Conservation (phyloP, 1,140 invertebrate genomes). For the Calephelis nemesis region DNA sequence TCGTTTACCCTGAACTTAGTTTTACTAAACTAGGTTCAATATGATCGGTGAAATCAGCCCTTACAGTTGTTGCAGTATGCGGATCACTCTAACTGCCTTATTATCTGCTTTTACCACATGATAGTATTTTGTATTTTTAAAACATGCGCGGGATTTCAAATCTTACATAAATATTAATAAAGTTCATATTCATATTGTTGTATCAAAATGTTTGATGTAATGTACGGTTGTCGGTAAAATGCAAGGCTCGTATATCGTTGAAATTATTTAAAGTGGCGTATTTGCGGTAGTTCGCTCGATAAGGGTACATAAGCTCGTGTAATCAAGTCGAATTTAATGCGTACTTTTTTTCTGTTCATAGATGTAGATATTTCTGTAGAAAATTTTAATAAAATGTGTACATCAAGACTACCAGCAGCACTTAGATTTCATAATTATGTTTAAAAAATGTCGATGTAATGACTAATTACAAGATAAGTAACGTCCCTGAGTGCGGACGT, state of each 20-base stretch:
- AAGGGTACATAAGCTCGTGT: slow-evolving; percentile 16
- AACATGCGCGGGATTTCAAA: slow-evolving; percentile 10
- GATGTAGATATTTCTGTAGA: too few species aligned
- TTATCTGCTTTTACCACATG: slow-evolving; percentile 32
- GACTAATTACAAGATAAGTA: too few species aligned
- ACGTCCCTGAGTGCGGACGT: too few species aligned
- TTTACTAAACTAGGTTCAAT: too few species aligned
- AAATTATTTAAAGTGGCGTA: slow-evolving; percentile 33
- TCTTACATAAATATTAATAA: neutral
- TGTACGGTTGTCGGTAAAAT: slow-evolving; percentile 25
- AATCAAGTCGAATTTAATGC: neutral
- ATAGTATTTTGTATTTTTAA: slow-evolving; percentile 22
- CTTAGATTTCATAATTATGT: too few species aligned
- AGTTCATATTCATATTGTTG: neutral
- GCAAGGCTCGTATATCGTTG: slow-evolving; percentile 25
- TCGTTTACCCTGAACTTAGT: too few species aligned
- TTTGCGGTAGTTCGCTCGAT: slow-evolving; percentile 30
- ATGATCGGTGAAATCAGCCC: too few species aligned
- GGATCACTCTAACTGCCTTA: slow-evolving; percentile 33
- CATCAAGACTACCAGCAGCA: too few species aligned
- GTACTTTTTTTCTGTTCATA: too few species aligned
- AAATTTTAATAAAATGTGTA: too few species aligned
- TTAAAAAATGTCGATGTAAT: too few species aligned
- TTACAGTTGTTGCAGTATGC: slow-evolving; percentile 30
- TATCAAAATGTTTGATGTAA: slow-evolving; percentile 20